Conservation (phyloP, 1,140 invertebrate genomes). For the Cydia splendana region DNA sequence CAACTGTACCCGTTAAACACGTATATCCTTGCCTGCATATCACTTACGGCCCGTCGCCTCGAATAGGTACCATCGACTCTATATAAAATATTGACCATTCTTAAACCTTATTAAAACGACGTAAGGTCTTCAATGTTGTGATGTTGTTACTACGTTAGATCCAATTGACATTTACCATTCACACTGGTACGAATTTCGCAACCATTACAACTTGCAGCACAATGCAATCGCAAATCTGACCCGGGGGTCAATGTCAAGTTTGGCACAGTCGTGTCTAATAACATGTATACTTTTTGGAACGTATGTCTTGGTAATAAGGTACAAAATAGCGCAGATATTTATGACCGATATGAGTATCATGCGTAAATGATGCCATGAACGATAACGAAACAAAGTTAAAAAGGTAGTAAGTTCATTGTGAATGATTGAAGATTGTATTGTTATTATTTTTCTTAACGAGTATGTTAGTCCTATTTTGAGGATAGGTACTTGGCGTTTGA, state of each 20-base stretch:
- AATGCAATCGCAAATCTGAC: constrained; percentile 32
- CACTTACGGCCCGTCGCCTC: background rate
- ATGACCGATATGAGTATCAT: constrained; percentile 10
- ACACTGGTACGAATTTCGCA: constrained; percentile 37
- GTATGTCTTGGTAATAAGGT: background rate
- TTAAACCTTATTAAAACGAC: background rate
- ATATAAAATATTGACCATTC: background rate
- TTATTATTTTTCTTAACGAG: background rate
- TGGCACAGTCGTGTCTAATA: background rate
- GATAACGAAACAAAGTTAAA: background rate
- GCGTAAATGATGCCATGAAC: background rate
- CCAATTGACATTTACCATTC: constrained; percentile 28
- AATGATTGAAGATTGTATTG: background rate
- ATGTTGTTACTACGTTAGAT: background rate
- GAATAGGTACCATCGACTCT: background rate
- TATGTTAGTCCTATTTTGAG: background rate
- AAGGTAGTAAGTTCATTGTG: background rate
- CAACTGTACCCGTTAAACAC: background rate
- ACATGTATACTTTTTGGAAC: background rate
- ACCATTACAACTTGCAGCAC: constrained; percentile 34
- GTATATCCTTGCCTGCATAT: background rate
- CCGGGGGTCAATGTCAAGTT: constrained; percentile 35
- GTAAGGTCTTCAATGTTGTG: background rate
- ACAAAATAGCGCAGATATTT: background rate
- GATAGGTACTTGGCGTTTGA: background rate